These are phyloP conservation scores for Sphaerophoria rueppellii DNA, from an alignment of 2,888 invertebrate genomes.

Conservation along the genomic window DNA sequence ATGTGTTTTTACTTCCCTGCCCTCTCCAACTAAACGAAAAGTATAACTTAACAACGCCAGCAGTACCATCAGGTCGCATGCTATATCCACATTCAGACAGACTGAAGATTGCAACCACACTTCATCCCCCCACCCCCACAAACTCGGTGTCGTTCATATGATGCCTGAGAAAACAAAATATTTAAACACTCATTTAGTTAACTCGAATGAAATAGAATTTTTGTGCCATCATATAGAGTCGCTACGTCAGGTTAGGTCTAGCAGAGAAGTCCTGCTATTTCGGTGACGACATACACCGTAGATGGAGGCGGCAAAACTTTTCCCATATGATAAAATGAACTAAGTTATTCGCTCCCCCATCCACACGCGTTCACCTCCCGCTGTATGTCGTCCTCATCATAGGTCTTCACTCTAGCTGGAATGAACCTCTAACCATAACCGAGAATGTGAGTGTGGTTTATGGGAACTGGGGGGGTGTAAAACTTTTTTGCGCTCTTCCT, in stretches of 20 bases:
- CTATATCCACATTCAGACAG: neutral
- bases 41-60: conserved; percentile 59
- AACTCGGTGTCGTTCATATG: conserved; percentile 16
- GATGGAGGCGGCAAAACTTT: conserved; percentile 59
- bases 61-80: conserved; percentile 16
- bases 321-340: conserved; percentile 73
- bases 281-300: conserved; percentile 27
- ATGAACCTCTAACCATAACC: conserved; percentile 53
- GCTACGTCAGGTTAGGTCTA: neutral
- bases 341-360: conserved; percentile 61
- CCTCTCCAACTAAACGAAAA: neutral
- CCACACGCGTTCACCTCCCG: neutral
- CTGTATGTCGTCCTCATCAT: neutral
- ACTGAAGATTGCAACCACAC: conserved; percentile 37
- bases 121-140: neutral
- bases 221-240: conserved; percentile 17
- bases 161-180: conserved; percentile 68
- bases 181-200: conserved; percentile 74
- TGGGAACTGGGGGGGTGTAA: conserved; percentile 25
- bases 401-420: neutral
- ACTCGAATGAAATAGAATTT: conserved; percentile 72
- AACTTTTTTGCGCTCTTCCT: conserved; percentile 46
- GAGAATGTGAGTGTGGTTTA: conserved; percentile 25
- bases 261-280: conserved; percentile 21
- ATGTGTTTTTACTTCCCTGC: conserved; percentile 32